Conservation (phyloP, 2,888 invertebrate genomes). For the Caenorhabditis virilis region DNA sequence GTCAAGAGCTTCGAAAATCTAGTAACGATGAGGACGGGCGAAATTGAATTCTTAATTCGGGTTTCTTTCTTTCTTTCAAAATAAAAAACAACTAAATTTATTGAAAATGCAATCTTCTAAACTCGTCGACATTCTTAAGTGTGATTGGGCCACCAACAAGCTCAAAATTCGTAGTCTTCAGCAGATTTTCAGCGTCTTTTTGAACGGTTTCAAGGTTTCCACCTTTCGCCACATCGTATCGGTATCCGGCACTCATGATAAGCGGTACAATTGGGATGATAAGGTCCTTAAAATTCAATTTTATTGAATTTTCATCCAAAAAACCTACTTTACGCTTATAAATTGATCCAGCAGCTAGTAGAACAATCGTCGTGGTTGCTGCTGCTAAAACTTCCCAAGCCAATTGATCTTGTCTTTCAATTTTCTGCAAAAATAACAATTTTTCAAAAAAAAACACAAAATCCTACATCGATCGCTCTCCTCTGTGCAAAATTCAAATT, state of each 20-base stretch:
- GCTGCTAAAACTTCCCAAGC: conserved; percentile 52
- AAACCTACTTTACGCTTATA: conserved; percentile 40
- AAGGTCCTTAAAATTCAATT: conserved; percentile 41
- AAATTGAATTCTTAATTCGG: neutral
- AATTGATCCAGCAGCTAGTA: conserved; percentile 40
- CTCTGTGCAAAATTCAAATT: conserved; percentile 39
- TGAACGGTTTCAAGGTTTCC: conserved; percentile 30
- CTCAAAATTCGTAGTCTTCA: conserved; percentile 10
- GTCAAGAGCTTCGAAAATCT: no score
- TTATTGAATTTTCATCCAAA: neutral
- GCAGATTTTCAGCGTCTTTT: conserved; percentile 35
- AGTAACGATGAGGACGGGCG: no score
- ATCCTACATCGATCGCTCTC: conserved; percentile 40
- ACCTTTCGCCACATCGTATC: conserved; percentile 51
- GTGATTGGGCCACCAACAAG: conserved; percentile 38
- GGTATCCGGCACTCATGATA: conserved; percentile 52
- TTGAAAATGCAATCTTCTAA: conserved; percentile 14
- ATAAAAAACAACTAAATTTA: neutral
- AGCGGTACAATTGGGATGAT: conserved; percentile 57
- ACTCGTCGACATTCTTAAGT: conserved; percentile 36
- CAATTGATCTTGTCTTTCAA: conserved; percentile 38
- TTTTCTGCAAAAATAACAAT: conserved; percentile 40
- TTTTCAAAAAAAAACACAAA: conserved; percentile 2
- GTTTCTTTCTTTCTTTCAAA: neutral
- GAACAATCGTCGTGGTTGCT: conserved; percentile 40